Evolutionary conservation across 2,797 vertebrate genomes (phyloP).

Genomic region (Parauchenoglanis ngamensis): DNA sequence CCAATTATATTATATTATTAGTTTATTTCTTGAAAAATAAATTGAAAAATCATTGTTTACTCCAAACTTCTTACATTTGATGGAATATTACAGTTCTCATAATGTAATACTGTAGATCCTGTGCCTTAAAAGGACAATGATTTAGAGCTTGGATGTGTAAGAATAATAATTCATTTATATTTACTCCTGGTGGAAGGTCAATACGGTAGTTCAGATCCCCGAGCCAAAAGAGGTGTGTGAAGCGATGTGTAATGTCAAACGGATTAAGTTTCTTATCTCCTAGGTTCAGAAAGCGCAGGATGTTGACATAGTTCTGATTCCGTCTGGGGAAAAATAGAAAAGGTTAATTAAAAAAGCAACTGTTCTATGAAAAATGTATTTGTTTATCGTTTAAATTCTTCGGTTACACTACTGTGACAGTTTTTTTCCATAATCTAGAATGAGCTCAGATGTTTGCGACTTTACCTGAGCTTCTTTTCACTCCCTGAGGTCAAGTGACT

Average conservation of each 20-base stretch:
- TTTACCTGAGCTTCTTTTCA: slow-evolving; percentile 95
- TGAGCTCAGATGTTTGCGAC: background rate
- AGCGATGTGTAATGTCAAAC: slow-evolving; percentile 93
- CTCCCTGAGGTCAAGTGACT: slow-evolving; percentile 97
- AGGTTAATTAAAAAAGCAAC: background rate
- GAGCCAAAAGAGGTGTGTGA: slow-evolving; percentile 98
- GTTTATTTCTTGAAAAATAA: background rate
- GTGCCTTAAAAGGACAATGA: background rate
- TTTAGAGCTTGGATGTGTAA: slow-evolving; percentile 1
- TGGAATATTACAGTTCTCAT: background rate
- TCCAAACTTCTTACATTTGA: background rate
- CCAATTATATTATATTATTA: background rate
- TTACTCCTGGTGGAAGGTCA: slow-evolving; percentile 83
- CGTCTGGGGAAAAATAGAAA: slow-evolving; percentile 74
- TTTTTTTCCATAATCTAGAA: background rate
- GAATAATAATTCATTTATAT: background rate
- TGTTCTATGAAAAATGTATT: background rate
- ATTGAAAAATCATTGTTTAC: background rate
- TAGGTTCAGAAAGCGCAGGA: slow-evolving; percentile 91
- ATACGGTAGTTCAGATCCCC: slow-evolving; percentile 96
- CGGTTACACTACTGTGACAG: background rate
- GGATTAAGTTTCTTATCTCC: slow-evolving; percentile 94
- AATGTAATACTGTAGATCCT: background rate
- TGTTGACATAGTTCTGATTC: slow-evolving; percentile 94
- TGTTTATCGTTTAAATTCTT: background rate